phyloP scores from a whole-genome alignment of 53 echinoderm and acorn worm genomes.

The Actinopyga echinites region DNA sequence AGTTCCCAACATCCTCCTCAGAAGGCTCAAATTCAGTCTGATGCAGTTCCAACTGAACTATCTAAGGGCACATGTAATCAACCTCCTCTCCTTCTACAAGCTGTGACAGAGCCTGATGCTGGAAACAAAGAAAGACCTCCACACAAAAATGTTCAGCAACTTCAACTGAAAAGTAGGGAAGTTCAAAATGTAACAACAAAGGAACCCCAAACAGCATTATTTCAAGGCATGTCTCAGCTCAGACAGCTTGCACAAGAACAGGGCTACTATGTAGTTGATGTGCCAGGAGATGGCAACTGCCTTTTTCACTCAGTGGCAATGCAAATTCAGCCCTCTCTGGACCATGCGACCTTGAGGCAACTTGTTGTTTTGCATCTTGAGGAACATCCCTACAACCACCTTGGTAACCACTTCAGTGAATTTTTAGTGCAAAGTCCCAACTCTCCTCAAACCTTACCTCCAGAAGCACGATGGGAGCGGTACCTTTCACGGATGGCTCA shows the following conservation, averaged over 20 bases:
- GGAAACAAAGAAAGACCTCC: no score
- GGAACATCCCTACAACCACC: conserved; percentile 3
- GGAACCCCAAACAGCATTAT: no score
- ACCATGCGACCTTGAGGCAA: neutral
- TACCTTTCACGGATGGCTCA: neutral
- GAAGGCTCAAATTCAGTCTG: no score
- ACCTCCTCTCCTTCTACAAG: no score
- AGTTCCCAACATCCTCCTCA: no score
- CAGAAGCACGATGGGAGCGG: neutral
- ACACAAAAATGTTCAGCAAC: no score
- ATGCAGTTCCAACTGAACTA: no score
- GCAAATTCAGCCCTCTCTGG: neutral
- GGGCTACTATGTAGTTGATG: neutral
- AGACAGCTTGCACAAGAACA: neutral
- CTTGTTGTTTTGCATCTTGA: neutral
- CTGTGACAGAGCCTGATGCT: no score
- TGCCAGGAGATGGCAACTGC: conserved; percentile 29
- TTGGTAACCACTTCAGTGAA: neutral
- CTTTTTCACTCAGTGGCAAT: neutral
- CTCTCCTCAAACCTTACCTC: neutral
- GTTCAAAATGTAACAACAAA: no score
- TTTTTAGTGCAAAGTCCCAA: neutral
- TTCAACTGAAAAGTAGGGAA: no score
- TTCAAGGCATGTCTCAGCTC: neutral
- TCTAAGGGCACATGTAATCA: no score